Conservation (phyloP, 1,140 invertebrate genomes). For the Platorchestia sp. region DNA sequence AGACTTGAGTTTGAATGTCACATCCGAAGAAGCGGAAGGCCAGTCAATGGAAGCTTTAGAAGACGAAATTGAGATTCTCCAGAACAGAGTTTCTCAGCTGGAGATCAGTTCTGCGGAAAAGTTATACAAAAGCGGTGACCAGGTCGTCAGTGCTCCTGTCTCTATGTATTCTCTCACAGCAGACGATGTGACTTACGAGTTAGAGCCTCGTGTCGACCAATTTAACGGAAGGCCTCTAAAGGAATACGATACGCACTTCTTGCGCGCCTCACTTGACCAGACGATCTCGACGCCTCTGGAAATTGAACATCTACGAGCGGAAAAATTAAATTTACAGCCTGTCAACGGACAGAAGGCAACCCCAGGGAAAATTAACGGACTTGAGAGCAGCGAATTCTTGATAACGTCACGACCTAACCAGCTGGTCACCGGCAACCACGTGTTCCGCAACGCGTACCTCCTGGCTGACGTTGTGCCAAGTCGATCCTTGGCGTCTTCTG, state of each 20-base stretch:
- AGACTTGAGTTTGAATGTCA: not conserved
- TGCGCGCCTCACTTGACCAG: not conserved
- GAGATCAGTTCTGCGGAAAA: not conserved
- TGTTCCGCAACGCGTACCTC: not conserved
- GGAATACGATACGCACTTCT: not conserved
- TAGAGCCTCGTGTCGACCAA: not conserved
- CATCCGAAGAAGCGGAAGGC: not conserved
- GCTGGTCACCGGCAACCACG: not conserved
- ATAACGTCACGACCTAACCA: not conserved
- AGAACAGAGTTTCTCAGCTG: not conserved
- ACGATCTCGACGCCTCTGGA: not conserved
- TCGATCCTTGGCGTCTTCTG: not conserved
- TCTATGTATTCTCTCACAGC: not conserved
- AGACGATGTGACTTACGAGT: not conserved
- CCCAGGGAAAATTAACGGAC: not conserved
- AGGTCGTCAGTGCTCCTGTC: not conserved
- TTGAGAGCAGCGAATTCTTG: not conserved
- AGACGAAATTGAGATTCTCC: not conserved
- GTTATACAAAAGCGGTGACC: constrained; percentile 12
- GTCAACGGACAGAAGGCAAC: not conserved
- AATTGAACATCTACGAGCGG: not conserved
- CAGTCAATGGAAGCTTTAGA: not conserved
- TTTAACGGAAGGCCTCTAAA: not conserved
- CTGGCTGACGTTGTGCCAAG: not conserved
- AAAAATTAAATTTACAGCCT: not conserved